Conservation (phyloP, 2,888 invertebrate species). For the Drosophila pseudotalamancana region DNA sequence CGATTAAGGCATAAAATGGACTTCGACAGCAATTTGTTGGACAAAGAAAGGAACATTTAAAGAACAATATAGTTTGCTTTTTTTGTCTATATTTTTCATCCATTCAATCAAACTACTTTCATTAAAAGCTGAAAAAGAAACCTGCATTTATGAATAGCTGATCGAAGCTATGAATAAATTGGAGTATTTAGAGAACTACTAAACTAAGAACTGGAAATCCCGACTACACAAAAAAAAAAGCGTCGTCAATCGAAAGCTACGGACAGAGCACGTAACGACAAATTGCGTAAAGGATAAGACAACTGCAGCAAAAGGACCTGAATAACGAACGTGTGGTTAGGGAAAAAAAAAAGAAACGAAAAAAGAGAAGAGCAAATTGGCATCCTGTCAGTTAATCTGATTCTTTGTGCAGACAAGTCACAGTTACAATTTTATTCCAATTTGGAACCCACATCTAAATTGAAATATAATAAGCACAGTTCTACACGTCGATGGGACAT, state of each 20-base stretch:
- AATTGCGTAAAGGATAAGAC: slow-evolving; percentile 1
- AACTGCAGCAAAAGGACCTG: slow-evolving; percentile 8
- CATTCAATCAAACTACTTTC: not conserved
- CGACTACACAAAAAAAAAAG: not conserved
- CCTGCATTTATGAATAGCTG: no score
- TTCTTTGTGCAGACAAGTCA: slow-evolving; percentile 4
- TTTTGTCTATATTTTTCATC: no score
- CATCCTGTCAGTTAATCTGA: slow-evolving; percentile 22
- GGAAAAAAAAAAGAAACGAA: slow-evolving; percentile 26
- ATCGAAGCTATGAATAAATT: no score
- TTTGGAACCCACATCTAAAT: slow-evolving; percentile 53
- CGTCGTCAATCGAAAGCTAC: not conserved
- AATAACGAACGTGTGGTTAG: slow-evolving; percentile 2
- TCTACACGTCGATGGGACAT: slow-evolving; percentile 10
- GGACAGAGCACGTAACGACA: not conserved
- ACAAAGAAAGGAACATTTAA: no score
- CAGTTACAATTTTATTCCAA: slow-evolving; percentile 22
- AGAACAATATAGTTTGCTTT: no score
- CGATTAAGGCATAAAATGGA: no score
- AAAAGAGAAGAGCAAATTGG: slow-evolving; percentile 25
- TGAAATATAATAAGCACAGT: slow-evolving; percentile 69
- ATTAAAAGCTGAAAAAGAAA: not conserved
- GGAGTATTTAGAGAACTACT: not conserved
- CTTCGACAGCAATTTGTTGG: no score
- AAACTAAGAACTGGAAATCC: not conserved